Percentiles rank a stretch among this genome's conserved stretches.
These are phyloP conservation scores for Branchellion lobata DNA, from an alignment of 2,888 invertebrate species.

Conservation along the genomic window DNA sequence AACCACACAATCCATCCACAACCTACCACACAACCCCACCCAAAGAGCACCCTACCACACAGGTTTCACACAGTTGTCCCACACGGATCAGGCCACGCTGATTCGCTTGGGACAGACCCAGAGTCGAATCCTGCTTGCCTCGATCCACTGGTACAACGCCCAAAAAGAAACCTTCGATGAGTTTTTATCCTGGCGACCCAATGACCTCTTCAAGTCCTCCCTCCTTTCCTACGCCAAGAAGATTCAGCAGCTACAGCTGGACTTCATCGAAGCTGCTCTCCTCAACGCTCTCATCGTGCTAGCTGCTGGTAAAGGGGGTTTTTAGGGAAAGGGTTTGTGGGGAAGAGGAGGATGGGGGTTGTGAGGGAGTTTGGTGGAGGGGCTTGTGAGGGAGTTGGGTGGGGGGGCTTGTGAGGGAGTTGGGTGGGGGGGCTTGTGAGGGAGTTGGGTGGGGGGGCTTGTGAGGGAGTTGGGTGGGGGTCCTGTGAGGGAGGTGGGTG, in stretches of 20 bases:
- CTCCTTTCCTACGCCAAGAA: constrained; percentile 47
- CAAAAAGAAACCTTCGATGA: constrained; percentile 47
- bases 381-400: too few species aligned
- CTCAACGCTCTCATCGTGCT: constrained; percentile 50
- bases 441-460: too few species aligned
- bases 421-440: too few species aligned
- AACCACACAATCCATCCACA: background rate
- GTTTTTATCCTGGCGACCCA: constrained; percentile 49
- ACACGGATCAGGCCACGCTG: constrained; percentile 50
- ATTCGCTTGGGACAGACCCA: constrained; percentile 51
- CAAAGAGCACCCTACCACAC: too few species aligned
- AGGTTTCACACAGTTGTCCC: constrained; percentile 49
- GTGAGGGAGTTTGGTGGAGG: too few species aligned
- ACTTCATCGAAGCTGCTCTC: constrained; percentile 49
- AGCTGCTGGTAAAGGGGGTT: constrained; percentile 47
- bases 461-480: too few species aligned
- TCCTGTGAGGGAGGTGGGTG: too few species aligned
- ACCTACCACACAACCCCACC: background rate
- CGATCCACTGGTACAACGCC: constrained; percentile 50
- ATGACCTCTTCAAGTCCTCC: constrained; percentile 48
- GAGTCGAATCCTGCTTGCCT: constrained; percentile 50
- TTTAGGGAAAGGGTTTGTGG: background rate
- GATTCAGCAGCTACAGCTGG: constrained; percentile 45
- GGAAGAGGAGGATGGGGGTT: too few species aligned
- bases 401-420: too few species aligned